A percentile compares a stretch with the other conserved stretches of the same genome.
These are phyloP conservation scores for Eristalis pertinax DNA, from an alignment of 2,888 invertebrate genomes.

Conservation along the genomic window DNA sequence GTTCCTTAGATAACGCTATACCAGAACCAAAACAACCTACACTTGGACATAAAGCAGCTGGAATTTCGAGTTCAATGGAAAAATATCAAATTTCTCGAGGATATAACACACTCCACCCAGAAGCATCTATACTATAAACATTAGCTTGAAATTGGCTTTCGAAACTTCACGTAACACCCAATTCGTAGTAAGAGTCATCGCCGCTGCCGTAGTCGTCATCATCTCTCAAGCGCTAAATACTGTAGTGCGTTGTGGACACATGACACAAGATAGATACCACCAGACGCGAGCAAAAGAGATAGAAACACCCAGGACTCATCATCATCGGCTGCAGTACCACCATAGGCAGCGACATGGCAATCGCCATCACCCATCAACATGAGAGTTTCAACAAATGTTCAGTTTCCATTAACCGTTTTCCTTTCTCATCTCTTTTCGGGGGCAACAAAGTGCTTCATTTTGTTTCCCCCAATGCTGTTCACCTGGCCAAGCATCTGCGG, in stretches of 20 bases:
- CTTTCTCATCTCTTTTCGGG: conserved; percentile 36
- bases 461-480: conserved; percentile 52
- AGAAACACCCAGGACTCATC: conserved; percentile 73
- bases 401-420: conserved; percentile 55
- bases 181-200: conserved; percentile 62
- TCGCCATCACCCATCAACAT: conserved; percentile 56
- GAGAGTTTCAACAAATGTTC: conserved; percentile 50
- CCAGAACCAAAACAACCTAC: conserved; percentile 23
- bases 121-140: conserved; percentile 17
- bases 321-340: conserved; percentile 39
- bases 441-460: conserved; percentile 8
- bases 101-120: conserved; percentile 57
- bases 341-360: conserved; percentile 62
- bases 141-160: conserved; percentile 56
- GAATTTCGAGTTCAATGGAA: conserved; percentile 31
- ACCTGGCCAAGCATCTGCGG: conserved; percentile 65
- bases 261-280: conserved; percentile 56
- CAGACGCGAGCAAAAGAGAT: conserved; percentile 61
- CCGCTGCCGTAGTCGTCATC: conserved; percentile 61
- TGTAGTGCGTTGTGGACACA: conserved; percentile 67
- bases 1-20: conserved; percentile 55
- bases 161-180: conserved; percentile 67
- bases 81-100: conserved; percentile 36
- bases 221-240: conserved; percentile 65
- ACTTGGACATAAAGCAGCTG: conserved; percentile 46